These are phyloP conservation scores for Marcusenius ussheri DNA, from an alignment of 2,113 vertebrate genomes.

Conservation along the genomic window DNA sequence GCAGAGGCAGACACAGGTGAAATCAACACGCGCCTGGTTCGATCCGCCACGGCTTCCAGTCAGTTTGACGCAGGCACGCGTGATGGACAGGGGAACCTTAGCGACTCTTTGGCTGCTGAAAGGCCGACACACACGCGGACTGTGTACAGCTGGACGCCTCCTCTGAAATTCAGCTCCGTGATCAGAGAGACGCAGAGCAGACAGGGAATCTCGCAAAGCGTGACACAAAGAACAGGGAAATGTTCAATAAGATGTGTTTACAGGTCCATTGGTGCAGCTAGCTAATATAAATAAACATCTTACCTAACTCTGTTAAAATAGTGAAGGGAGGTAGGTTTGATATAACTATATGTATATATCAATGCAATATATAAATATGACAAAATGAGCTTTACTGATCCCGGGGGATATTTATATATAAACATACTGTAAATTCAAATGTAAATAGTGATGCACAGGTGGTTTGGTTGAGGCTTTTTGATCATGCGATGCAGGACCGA, in stretches of 20 bases:
- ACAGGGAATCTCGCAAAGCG: background rate
- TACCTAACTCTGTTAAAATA: background rate
- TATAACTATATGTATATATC: background rate
- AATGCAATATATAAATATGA: background rate
- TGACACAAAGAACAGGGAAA: background rate
- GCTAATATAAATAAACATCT: background rate
- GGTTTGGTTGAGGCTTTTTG: background rate
- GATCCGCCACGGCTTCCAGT: background rate
- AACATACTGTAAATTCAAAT: background rate
- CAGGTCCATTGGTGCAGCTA: background rate
- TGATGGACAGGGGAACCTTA: background rate
- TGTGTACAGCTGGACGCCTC: background rate
- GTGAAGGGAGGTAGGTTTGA: background rate
- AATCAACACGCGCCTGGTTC: background rate
- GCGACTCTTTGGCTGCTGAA: background rate
- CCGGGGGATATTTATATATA: slow-evolving; percentile 44
- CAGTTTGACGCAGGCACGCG: background rate
- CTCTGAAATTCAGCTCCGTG: background rate
- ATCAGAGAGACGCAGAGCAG: background rate
- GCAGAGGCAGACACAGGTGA: background rate
- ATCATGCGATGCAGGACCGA: background rate
- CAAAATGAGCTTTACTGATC: background rate
- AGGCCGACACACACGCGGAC: background rate
- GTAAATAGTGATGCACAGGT: background rate
- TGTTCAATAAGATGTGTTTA: background rate